phyloP scores from a whole-genome alignment of 2,888 invertebrate species.

The Lydus trimaculatus region DNA sequence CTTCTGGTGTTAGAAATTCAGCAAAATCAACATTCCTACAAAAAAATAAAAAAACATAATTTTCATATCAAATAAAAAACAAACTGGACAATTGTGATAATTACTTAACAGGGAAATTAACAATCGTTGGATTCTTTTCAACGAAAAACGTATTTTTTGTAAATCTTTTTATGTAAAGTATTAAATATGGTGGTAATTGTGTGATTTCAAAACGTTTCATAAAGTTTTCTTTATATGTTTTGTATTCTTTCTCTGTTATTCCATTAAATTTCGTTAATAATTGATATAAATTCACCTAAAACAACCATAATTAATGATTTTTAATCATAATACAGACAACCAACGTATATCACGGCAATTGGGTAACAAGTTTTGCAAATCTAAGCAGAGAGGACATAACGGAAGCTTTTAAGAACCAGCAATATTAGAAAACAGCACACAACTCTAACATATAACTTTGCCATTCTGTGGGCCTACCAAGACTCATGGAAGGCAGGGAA shows the following conservation, averaged over 20 bases:
- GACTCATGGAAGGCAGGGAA: too few relatives aligned
- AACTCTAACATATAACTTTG: too few relatives aligned
- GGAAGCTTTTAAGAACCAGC: too few relatives aligned
- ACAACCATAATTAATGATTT: too few relatives aligned
- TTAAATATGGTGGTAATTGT: conserved; percentile 90
- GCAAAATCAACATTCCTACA: conserved; percentile 95
- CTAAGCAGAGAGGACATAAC: too few relatives aligned
- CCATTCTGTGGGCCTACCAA: too few relatives aligned
- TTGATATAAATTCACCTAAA: conserved; percentile 90
- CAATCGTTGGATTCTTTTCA: conserved; percentile 99
- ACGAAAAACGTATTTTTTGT: conserved; percentile 99
- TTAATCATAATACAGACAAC: not conserved
- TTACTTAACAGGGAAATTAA: conserved; percentile 99
- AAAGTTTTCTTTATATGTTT: conserved; percentile 99
- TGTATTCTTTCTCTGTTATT: conserved; percentile 94
- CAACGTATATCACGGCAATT: too few relatives aligned
- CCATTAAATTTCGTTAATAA: conserved; percentile 97
- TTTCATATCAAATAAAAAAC: too few relatives aligned
- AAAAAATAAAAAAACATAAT: conserved; percentile 40
- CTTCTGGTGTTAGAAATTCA: conserved; percentile 88
- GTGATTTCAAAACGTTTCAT: conserved; percentile 97
- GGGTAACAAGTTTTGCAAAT: too few relatives aligned
- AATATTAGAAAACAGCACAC: too few relatives aligned
- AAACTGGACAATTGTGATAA: too few relatives aligned
- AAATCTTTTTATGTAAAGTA: conserved; percentile 96